phyloP scores from a whole-genome alignment of 2,888 invertebrate species.

The Synanthedon tipuliformis region DNA sequence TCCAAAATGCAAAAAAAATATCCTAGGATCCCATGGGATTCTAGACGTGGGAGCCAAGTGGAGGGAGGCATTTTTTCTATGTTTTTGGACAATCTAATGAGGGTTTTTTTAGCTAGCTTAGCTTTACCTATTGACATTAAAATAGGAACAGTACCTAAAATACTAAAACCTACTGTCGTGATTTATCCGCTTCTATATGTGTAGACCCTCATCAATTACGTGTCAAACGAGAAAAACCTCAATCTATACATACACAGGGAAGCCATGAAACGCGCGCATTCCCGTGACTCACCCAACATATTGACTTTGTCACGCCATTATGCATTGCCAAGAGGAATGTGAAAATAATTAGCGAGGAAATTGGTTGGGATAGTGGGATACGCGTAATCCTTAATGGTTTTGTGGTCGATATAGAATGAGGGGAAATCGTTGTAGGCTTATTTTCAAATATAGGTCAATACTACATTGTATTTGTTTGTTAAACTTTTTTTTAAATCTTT shows the following conservation, averaged over 20 bases:
- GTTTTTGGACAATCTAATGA: background rate
- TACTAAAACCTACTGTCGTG: no score
- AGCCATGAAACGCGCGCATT: background rate
- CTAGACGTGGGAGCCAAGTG: no score
- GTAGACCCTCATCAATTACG: constrained; percentile 2
- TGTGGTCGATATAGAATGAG: no score
- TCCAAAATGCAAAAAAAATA: no score
- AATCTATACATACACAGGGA: background rate
- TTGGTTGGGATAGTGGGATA: background rate
- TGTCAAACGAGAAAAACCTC: background rate
- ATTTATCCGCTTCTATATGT: no score
- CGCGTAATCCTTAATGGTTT: background rate
- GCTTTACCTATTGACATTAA: no score
- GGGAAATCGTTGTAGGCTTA: background rate
- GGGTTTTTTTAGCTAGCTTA: no score
- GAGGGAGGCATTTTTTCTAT: no score
- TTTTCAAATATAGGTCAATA: background rate
- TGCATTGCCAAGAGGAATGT: background rate
- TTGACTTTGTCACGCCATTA: background rate
- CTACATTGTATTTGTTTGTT: background rate
- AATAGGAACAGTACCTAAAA: no score
- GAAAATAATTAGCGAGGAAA: background rate
- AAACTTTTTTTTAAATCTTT: background rate
- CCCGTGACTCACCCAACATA: background rate
- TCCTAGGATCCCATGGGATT: no score